A percentile compares a stretch with the other conserved stretches of the same genome.
phyloP scores from a whole-genome alignment of 2,888 invertebrate species.

The Limulus polyphemus region DNA sequence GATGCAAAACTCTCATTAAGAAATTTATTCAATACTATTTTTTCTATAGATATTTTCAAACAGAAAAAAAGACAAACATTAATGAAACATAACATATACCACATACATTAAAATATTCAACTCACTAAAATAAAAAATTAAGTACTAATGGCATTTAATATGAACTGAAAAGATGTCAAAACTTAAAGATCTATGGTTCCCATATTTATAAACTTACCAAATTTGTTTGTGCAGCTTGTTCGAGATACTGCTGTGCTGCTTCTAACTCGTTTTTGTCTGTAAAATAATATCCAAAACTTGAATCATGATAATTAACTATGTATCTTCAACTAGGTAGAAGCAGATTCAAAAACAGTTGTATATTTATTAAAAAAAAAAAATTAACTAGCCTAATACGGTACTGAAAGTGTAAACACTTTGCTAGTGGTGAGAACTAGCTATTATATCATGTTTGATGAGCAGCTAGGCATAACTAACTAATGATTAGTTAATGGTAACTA shows the following conservation, averaged over 20 bases:
- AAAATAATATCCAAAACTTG: slow-evolving; percentile 32
- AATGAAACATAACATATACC: no score
- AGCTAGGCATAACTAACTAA: no score
- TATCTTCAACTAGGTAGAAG: slow-evolving; percentile 5
- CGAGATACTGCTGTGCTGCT: slow-evolving; percentile 79
- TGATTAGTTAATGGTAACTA: no score
- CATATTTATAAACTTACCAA: slow-evolving; percentile 50
- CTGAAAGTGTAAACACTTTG: no score
- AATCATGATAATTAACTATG: not conserved
- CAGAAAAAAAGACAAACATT: no score
- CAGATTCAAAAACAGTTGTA: slow-evolving; percentile 2
- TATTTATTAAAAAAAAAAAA: not conserved
- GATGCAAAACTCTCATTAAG: no score
- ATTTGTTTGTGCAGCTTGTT: slow-evolving; percentile 82
- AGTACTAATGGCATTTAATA: not conserved
- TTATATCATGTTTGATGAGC: no score
- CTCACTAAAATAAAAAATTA: not conserved
- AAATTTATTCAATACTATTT: no score
- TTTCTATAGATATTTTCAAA: no score
- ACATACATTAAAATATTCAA: not conserved
- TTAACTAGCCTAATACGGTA: no score
- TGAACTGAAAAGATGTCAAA: not conserved
- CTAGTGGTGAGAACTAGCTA: no score
- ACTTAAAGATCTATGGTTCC: not conserved
- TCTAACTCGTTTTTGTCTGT: slow-evolving; percentile 88